Evolutionary conservation across 2,797 vertebrate species (phyloP), one percentile per base, ranked within the genome.

Genomic region (Lindbergichthys nudifrons): DNA sequence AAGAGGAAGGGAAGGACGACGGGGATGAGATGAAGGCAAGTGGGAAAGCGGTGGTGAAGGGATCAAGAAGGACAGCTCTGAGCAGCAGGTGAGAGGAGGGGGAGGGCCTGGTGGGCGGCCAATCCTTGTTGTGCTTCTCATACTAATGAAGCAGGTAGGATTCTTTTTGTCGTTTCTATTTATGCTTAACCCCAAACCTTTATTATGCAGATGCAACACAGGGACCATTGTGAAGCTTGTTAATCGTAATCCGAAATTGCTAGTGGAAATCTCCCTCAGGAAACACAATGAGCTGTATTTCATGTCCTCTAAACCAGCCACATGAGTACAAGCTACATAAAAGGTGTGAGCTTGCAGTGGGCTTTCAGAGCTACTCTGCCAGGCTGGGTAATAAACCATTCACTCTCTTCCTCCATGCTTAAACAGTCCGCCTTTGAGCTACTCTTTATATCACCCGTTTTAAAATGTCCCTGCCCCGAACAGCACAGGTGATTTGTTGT

Each of bases 401-500:
- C 79, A 66, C 82, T 80, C 77, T 74, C 74, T 69, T 69, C 65
- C 68, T 67, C 74, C 54, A 48, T 75, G 68, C 77, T 81, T 81
- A 75, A 87, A 85, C 68, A 65, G 76, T 77, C 88, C 88, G 83
- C 84, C 88, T 88, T 68, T 83, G 73, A 88, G 88, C 79, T 81
- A 78, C 75, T 74, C 81, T 89, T 91, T 87, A 89, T 80, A 86
- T 84, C 84, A 87, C 73, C 88, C 73, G 63, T 86, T 88, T 90
- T 79, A 79, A 86, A 90, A 83, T 80, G 70, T 57, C 76, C 74
- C 80, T 80, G 81, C 87, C 88, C 89, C 26, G 52, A 86, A 78
- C 82, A 80, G 85, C 84, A 56, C 85, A 88, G 87, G 84, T 91
- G 90, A 92, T 92, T 93, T 93, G 93, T 91, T 91, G 86, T 89